Evolutionary conservation across 2,888 invertebrate species (phyloP), one percentile per base, ranked within the genome.

Genomic region (Bibio marci): DNA sequence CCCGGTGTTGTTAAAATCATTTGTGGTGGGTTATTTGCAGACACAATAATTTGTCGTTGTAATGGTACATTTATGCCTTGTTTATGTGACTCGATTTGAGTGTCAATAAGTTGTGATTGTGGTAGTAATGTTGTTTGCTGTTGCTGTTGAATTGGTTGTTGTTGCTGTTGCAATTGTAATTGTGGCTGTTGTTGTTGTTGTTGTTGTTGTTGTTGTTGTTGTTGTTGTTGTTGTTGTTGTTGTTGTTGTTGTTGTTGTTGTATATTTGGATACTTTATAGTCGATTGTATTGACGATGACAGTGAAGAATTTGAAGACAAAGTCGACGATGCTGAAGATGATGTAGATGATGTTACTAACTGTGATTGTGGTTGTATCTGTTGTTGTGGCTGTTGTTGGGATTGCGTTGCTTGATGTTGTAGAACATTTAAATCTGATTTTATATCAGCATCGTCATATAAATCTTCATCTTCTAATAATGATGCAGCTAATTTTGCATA

Each of bases 401-500:
- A 32, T 28, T 35, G 38, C 8, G 35, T 33, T 30, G 44, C 30
- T n/a, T 40, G 43, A 11, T 33, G 25, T 30, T 17, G 28, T 11
- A 19, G 26, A n/a, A n/a, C n/a, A n/a, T n/a, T n/a, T n/a, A n/a
- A n/a, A n/a, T n/a, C n/a, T n/a, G 36, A 12, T 3, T n/a, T 12
- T 36, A 10, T 11, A 22, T 12, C 32, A 19, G 40, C 57, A 37
- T 61, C 62, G 25, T 34, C 32, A 2, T 62, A 62, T 43, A 61
- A 40, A 27, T 82, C 81, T 54, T 85, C 86, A 49, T 85, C 86
- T 52, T 83, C 83, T 14, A 86, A 65, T 35, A 82, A 81, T 27
- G 83, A 83, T 0, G 85, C 86, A 1, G 85, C 86, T 36, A 86
- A 66, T 22, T 85, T 85, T 0, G 86, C 85, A 53, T 86, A 86